phyloP scores from a whole-genome alignment of 1,140 invertebrate genomes.

The Plectrocnemia conspersa region DNA sequence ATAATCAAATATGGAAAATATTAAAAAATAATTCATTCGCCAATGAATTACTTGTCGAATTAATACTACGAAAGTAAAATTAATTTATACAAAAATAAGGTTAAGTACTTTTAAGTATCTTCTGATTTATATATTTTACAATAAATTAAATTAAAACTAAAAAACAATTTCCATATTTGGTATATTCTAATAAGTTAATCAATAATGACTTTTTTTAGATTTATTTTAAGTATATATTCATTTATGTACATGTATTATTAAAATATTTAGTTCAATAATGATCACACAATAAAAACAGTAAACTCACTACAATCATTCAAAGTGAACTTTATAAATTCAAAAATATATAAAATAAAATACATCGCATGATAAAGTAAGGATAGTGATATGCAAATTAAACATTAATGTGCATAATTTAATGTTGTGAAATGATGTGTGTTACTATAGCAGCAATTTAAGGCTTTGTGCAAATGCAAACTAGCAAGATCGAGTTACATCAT shows the following conservation, averaged over 20 bases:
- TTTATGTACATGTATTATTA: too few relatives aligned
- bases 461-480: conserved; percentile 34
- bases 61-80: not conserved
- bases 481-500: not conserved
- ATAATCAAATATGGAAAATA: conserved; percentile 35
- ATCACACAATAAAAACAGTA: too few relatives aligned
- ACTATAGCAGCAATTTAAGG: conserved; percentile 14
- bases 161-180: not conserved
- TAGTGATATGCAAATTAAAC: not conserved
- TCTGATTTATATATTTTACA: too few relatives aligned
- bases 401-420: conserved; percentile 1
- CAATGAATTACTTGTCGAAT: too few relatives aligned
- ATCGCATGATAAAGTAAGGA: not conserved
- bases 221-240: not conserved
- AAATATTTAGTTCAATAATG: too few relatives aligned
- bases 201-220: not conserved
- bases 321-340: not conserved
- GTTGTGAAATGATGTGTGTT: conserved; percentile 10
- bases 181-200: not conserved
- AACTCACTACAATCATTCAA: too few relatives aligned
- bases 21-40: conserved; percentile 15
- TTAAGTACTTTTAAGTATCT: too few relatives aligned
- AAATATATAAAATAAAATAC: conserved; percentile 1
- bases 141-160: not conserved
- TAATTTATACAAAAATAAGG: not conserved